Conservation (phyloP, 2,888 invertebrate genomes). For the Drosophila testacea region DNA sequence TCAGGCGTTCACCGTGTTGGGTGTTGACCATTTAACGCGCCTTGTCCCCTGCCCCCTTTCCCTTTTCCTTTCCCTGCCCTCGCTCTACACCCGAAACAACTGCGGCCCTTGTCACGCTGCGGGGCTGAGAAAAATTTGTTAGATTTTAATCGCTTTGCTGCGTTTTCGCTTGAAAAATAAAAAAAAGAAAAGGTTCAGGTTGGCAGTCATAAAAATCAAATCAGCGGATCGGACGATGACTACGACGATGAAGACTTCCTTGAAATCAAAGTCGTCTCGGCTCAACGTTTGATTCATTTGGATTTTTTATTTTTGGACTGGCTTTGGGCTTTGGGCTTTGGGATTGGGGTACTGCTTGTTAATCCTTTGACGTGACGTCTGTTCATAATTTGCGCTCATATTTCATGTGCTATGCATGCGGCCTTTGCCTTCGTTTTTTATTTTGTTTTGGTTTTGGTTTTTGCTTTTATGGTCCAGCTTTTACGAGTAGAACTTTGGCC, state of each 20-base stretch:
- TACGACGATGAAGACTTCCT: constrained; percentile 63
- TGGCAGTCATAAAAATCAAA: constrained; percentile 60
- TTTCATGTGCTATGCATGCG: constrained; percentile 69
- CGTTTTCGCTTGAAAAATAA: constrained; percentile 55
- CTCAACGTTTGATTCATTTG: constrained; percentile 68
- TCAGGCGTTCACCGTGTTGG: constrained; percentile 52
- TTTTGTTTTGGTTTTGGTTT: constrained; percentile 3
- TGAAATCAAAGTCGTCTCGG: constrained; percentile 70
- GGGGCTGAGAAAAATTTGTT: constrained; percentile 58
- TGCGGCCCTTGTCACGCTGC: constrained; percentile 18
- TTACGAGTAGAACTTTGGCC: constrained; percentile 67
- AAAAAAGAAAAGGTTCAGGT: constrained; percentile 50
- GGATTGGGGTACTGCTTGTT: constrained; percentile 58
- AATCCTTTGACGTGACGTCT: constrained; percentile 81
- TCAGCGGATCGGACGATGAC: constrained; percentile 57
- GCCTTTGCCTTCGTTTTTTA: constrained; percentile 32
- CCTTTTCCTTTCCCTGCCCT: not conserved
- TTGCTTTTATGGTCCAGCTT: constrained; percentile 55
- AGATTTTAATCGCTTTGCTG: constrained; percentile 73
- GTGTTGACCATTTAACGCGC: constrained; percentile 81
- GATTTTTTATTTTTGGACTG: constrained; percentile 25
- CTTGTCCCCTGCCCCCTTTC: not conserved
- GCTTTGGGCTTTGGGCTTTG: constrained; percentile 16
- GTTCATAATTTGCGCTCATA: constrained; percentile 80
- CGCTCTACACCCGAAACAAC: not conserved